These are phyloP conservation scores for Myiozetetes cayanensis DNA, from an alignment of 2,113 vertebrate genomes.

Conservation along the genomic window DNA sequence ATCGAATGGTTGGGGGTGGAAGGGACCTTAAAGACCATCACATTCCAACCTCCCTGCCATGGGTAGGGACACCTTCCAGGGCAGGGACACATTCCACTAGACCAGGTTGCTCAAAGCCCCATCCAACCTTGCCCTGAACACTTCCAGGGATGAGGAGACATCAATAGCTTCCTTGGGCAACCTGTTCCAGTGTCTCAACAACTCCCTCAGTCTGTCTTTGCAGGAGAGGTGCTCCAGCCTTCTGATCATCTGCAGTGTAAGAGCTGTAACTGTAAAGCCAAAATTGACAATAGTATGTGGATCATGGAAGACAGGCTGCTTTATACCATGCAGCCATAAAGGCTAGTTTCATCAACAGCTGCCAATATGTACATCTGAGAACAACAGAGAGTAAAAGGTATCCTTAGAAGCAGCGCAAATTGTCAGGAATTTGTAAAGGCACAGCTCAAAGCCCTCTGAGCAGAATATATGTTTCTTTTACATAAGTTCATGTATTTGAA, in stretches of 20 bases:
- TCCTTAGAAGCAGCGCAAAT: background rate
- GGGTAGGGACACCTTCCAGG: background rate
- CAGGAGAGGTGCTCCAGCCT: background rate
- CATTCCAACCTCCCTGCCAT: background rate
- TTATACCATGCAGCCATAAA: background rate
- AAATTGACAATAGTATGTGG: background rate
- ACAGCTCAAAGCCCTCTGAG: background rate
- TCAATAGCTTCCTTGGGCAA: background rate
- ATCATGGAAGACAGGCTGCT: background rate
- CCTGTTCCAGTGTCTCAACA: background rate
- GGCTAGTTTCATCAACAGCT: background rate
- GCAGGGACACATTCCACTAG: background rate
- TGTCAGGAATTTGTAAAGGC: background rate
- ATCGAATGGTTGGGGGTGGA: background rate
- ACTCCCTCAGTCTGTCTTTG: background rate
- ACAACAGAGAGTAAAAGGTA: background rate
- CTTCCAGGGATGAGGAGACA: background rate
- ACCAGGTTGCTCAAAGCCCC: background rate
- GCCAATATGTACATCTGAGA: background rate
- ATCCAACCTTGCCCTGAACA: background rate
- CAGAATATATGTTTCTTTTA: background rate
- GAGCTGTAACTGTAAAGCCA: background rate
- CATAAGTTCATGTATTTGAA: background rate
- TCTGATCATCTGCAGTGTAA: background rate
- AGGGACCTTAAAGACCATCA: background rate